Conservation (phyloP, 2,113 vertebrate species). For the Rana temporaria region DNA sequence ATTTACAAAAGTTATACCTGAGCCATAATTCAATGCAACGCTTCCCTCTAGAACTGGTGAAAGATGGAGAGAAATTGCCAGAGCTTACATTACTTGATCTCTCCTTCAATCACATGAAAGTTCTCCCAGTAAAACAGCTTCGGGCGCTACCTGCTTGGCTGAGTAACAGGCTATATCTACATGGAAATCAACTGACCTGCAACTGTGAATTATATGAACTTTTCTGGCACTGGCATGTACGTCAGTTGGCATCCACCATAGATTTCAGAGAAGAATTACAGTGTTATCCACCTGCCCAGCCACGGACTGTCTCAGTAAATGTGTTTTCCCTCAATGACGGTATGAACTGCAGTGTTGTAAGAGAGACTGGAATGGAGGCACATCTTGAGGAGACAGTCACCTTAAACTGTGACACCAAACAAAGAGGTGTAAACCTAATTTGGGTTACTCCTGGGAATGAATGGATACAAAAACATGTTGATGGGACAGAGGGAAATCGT, state of each 20-base stretch:
- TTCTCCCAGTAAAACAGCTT: conserved; percentile 78
- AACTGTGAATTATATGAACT: conserved; percentile 88
- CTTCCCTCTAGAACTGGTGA: conserved; percentile 90
- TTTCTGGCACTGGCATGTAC: conserved; percentile 83
- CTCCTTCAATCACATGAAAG: conserved; percentile 88
- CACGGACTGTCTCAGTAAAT: conserved; percentile 62
- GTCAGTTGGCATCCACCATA: conserved; percentile 83
- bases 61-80: conserved; percentile 79
- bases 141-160: conserved; percentile 86
- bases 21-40: conserved; percentile 91
- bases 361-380: conserved; percentile 80
- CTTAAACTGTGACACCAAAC: conserved; percentile 88
- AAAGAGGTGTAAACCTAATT: conserved; percentile 78
- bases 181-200: conserved; percentile 87
- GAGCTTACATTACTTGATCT: conserved; percentile 88
- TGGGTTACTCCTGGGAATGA: conserved; percentile 85
- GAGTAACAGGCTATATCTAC: conserved; percentile 92
- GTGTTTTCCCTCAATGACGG: conserved; percentile 77
- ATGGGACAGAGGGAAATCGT: conserved; percentile 72
- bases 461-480: conserved; percentile 61
- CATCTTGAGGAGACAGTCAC: conserved; percentile 81
- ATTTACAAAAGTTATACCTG: conserved; percentile 92
- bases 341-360: conserved; percentile 91
- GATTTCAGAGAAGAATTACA: conserved; percentile 88
- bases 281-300: conserved; percentile 67